Conservation (phyloP, 2,888 invertebrate genomes). For the Aphrophora alni region DNA sequence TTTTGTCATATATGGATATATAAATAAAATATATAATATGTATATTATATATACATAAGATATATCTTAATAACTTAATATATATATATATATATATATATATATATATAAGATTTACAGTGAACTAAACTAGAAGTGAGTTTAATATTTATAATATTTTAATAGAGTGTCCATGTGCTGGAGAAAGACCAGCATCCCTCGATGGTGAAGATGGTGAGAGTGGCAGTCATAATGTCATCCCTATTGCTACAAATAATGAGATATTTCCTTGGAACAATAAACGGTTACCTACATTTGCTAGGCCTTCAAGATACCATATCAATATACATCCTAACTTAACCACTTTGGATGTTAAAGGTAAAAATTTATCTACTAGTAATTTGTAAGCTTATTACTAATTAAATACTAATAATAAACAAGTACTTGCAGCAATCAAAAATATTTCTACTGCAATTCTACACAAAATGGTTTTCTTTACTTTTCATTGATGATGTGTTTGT, state of each 20-base stretch:
- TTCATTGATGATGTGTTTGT: slow-evolving; percentile 50
- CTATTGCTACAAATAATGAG: slow-evolving; percentile 76
- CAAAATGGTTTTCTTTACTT: background rate
- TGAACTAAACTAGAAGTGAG: no score
- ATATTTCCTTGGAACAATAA: slow-evolving; percentile 79
- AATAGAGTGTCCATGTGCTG: slow-evolving; percentile 73
- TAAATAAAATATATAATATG: no score
- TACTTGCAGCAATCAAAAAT: background rate
- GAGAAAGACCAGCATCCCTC: slow-evolving; percentile 68
- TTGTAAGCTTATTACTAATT: background rate
- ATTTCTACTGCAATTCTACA: background rate
- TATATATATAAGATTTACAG: no score
- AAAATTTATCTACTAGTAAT: slow-evolving; percentile 38
- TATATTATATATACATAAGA: no score
- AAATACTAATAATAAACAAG: background rate
- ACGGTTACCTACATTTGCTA: slow-evolving; percentile 77
- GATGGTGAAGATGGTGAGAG: slow-evolving; percentile 67
- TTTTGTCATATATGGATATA: no score
- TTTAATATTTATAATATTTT: no score
- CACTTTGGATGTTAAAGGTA: slow-evolving; percentile 87
- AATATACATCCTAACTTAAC: slow-evolving; percentile 93
- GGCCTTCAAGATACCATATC: slow-evolving; percentile 84
- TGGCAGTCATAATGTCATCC: slow-evolving; percentile 67
- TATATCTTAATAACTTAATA: no score
- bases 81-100: no score